Evolutionary conservation across 2,797 vertebrate genomes (phyloP).

Genomic region (Benthosema pterotum): DNA sequence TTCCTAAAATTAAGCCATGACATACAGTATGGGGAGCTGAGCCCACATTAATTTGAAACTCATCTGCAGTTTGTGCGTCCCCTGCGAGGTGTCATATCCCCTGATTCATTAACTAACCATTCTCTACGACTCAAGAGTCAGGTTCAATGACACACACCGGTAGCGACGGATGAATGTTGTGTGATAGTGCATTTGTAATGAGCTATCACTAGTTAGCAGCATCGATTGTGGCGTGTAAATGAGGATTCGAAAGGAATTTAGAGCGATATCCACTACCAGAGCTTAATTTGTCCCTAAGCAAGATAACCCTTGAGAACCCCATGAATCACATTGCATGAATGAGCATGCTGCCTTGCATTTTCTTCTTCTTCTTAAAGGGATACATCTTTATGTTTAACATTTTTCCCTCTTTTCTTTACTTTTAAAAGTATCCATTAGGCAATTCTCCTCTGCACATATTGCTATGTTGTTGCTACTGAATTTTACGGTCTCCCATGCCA

Average conservation of each 20-base stretch:
- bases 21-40: background rate
- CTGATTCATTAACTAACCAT: too few relatives aligned
- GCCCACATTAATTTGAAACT: background rate
- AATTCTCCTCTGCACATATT: too few relatives aligned
- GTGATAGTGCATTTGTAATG: background rate
- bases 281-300: background rate
- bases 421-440: too few relatives aligned
- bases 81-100: constrained; percentile 14
- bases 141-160: constrained; percentile 23
- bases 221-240: background rate
- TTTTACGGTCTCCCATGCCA: too few relatives aligned
- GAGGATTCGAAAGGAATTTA: constrained; percentile 11
- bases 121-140: constrained; percentile 1
- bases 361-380: too few relatives aligned
- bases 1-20: constrained; percentile 1
- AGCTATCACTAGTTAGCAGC: background rate
- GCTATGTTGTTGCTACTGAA: too few relatives aligned
- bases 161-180: constrained; percentile 18
- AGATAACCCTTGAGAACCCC: constrained; percentile 1
- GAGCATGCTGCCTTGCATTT: too few relatives aligned
- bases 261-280: background rate
- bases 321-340: background rate
- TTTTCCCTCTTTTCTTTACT: too few relatives aligned
- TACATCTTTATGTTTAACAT: too few relatives aligned
- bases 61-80: constrained; percentile 1